phyloP scores from a whole-genome alignment of 2,797 vertebrate species.

The Macroramphosus scolopax region DNA sequence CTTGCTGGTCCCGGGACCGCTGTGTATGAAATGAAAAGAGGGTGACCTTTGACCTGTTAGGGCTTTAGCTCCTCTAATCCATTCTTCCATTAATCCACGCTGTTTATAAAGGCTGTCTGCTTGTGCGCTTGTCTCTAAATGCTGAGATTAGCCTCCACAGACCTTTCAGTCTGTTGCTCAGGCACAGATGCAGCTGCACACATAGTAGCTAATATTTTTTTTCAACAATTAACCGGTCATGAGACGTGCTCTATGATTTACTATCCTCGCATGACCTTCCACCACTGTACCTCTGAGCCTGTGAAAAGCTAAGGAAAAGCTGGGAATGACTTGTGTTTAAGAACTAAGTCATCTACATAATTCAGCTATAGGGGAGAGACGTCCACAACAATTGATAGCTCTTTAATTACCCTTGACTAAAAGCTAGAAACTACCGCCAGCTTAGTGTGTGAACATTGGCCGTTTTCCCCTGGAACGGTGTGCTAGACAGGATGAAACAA shows the following conservation, averaged over 20 bases:
- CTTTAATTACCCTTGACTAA: slow-evolving; percentile 53
- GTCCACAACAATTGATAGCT: slow-evolving; percentile 54
- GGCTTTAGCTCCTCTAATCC: slow-evolving; percentile 51
- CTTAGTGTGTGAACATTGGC: slow-evolving; percentile 53
- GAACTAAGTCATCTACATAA: slow-evolving; percentile 44
- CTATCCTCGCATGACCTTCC: slow-evolving; percentile 37
- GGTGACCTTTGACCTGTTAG: slow-evolving; percentile 34
- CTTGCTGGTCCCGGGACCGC: slow-evolving; percentile 2
- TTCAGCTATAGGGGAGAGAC: slow-evolving; percentile 48
- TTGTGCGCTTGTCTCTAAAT: slow-evolving; percentile 35
- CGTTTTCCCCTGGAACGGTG: slow-evolving; percentile 17
- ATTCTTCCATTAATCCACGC: slow-evolving; percentile 49
- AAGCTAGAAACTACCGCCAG: slow-evolving; percentile 33
- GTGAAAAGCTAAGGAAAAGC: slow-evolving; percentile 37
- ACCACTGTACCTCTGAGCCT: slow-evolving; percentile 16
- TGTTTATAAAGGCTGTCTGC: slow-evolving; percentile 51
- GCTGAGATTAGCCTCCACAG: slow-evolving; percentile 57
- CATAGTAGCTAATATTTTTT: slow-evolving; percentile 40
- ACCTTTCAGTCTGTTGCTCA: slow-evolving; percentile 24
- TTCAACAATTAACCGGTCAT: slow-evolving; percentile 16
- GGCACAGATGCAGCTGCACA: slow-evolving; percentile 11
- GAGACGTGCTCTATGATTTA: slow-evolving; percentile 28
- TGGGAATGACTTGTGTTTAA: slow-evolving; percentile 32
- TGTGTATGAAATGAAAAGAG: slow-evolving; percentile 49
- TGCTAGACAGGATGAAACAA: slow-evolving; percentile 28